A percentile compares a stretch with the other conserved stretches of the same genome.
Evolutionary conservation across 2,888 invertebrate genomes (phyloP).

Genomic region (Cataglyphis livida): DNA sequence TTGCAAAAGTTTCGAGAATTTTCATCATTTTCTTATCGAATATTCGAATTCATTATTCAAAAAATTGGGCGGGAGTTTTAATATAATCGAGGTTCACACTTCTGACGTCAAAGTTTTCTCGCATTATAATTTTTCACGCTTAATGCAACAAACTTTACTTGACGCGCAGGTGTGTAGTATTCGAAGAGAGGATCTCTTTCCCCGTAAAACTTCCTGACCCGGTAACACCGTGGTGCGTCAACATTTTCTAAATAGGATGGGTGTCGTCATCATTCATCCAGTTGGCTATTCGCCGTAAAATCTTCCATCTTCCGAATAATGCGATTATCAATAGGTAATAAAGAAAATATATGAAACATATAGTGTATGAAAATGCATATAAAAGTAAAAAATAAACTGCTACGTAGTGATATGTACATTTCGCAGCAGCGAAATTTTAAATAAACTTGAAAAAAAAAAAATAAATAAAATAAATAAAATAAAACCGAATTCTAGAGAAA

Average conservation of each 20-base stretch:
- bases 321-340: constrained; percentile 17
- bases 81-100: constrained; percentile 41
- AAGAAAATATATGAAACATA: background rate
- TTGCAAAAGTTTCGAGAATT: constrained; percentile 36
- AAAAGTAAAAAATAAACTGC: background rate
- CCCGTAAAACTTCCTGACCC: constrained; percentile 45
- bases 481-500: background rate
- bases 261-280: constrained; percentile 44
- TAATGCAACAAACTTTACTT: constrained; percentile 53
- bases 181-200: constrained; percentile 34
- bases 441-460: background rate
- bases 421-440: background rate
- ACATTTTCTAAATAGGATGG: constrained; percentile 54
- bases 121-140: constrained; percentile 54
- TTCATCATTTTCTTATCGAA: constrained; percentile 22
- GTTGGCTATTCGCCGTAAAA: constrained; percentile 16
- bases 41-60: constrained; percentile 46
- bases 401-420: background rate
- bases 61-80: constrained; percentile 50
- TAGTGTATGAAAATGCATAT: background rate
- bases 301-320: constrained; percentile 1
- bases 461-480: background rate
- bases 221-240: constrained; percentile 39
- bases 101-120: constrained; percentile 37
- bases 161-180: constrained; percentile 54